Evolutionary conservation across 2,113 vertebrate genomes (phyloP).

Genomic region (Hylia prasina): DNA sequence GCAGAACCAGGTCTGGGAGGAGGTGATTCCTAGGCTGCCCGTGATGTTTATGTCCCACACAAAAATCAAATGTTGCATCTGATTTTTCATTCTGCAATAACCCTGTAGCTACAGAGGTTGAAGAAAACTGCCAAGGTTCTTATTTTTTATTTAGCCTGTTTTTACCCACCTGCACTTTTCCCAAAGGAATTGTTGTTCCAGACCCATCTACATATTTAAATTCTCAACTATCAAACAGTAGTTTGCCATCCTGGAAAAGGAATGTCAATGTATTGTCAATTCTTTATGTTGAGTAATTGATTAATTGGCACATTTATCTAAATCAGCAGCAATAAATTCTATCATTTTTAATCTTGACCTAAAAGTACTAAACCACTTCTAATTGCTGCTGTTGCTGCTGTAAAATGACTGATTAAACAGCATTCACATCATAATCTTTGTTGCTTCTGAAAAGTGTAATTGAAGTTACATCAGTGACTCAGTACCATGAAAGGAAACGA

Average conservation of each 20-base stretch:
- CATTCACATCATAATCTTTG: conserved; percentile 23
- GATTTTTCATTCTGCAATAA: not conserved
- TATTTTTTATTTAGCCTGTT: not conserved
- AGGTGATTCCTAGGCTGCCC: not conserved
- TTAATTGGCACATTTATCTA: conserved; percentile 76
- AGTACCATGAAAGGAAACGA: not conserved
- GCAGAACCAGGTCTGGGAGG: not conserved
- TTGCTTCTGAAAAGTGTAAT: conserved; percentile 50
- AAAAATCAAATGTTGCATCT: not conserved
- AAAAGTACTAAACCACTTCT: conserved; percentile 63
- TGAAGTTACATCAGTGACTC: not conserved
- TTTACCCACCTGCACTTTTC: not conserved
- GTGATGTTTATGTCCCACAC: not conserved
- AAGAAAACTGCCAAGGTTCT: not conserved
- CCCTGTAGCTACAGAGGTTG: not conserved
- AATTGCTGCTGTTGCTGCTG: conserved; percentile 48
- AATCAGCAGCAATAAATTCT: conserved; percentile 72
- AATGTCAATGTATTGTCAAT: conserved; percentile 75
- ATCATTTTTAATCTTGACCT: conserved; percentile 70
- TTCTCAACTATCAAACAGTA: conserved; percentile 28
- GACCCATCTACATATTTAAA: not conserved
- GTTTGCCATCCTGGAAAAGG: conserved; percentile 57
- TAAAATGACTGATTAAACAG: conserved; percentile 65
- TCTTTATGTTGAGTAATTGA: conserved; percentile 65
- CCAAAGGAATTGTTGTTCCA: not conserved